These are phyloP conservation scores for Pseudonaja textilis DNA, from an alignment of 2,113 vertebrate genomes.

Conservation along the genomic window DNA sequence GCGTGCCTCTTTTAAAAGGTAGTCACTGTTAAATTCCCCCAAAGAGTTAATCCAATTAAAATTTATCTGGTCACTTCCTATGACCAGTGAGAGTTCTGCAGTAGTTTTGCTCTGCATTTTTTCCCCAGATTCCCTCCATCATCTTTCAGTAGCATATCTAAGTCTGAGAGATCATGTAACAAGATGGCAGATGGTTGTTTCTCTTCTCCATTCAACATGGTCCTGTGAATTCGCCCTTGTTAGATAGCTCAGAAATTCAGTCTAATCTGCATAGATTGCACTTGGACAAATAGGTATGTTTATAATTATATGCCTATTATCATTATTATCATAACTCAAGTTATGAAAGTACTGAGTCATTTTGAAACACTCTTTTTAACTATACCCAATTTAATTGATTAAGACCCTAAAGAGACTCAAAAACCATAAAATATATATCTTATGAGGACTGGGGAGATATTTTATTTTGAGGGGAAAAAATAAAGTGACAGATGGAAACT, in stretches of 20 bases:
- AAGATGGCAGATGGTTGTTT: background rate
- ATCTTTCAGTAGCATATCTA: background rate
- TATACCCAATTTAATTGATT: too few relatives aligned
- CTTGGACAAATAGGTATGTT: background rate
- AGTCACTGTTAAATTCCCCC: background rate
- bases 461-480: too few relatives aligned
- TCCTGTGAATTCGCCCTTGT: background rate
- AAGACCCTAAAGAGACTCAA: too few relatives aligned
- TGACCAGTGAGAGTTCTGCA: background rate
- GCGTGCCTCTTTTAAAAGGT: background rate
- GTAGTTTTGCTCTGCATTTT: background rate
- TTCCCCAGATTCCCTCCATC: background rate
- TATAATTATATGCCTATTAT: background rate
- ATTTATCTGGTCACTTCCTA: background rate
- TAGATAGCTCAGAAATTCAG: background rate
- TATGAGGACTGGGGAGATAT: too few relatives aligned
- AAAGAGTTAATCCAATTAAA: background rate
- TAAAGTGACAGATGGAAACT: too few relatives aligned
- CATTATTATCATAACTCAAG: background rate
- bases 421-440: too few relatives aligned
- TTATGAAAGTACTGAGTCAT: background rate
- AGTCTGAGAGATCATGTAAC: background rate
- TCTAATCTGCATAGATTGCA: background rate
- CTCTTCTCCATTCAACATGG: background rate
- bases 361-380: background rate